phyloP scores from a whole-genome alignment of 2,797 vertebrate species.

The Eulemur mongoz region DNA sequence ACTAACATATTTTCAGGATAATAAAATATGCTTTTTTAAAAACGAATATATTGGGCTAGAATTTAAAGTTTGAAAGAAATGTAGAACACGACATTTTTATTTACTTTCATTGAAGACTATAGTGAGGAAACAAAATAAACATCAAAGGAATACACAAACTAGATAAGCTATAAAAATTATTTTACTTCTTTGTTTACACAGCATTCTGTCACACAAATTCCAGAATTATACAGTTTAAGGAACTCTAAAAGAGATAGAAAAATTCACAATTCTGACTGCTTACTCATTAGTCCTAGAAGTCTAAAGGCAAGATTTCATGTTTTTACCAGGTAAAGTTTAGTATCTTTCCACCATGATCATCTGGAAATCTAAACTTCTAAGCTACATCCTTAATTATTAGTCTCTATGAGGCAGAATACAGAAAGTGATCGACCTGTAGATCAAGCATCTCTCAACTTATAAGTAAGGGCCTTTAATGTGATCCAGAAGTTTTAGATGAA shows the following conservation, averaged over 20 bases:
- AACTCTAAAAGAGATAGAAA: background rate
- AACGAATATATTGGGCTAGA: background rate
- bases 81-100: background rate
- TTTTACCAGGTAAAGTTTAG: background rate
- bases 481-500: background rate
- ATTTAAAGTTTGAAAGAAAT: slow-evolving; percentile 8
- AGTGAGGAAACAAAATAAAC: background rate
- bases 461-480: background rate
- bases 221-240: background rate
- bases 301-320: background rate
- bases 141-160: background rate
- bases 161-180: background rate
- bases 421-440: background rate
- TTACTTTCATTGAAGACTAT: background rate
- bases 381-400: background rate
- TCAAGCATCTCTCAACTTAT: background rate
- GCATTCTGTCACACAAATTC: background rate
- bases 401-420: background rate
- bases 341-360: background rate
- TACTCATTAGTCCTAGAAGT: background rate
- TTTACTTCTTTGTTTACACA: background rate
- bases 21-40: slow-evolving; percentile 5
- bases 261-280: background rate
- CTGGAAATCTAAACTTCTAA: background rate
- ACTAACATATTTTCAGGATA: background rate